Conservation (phyloP, 2,113 vertebrate genomes). For the Halcyon senegalensis region DNA sequence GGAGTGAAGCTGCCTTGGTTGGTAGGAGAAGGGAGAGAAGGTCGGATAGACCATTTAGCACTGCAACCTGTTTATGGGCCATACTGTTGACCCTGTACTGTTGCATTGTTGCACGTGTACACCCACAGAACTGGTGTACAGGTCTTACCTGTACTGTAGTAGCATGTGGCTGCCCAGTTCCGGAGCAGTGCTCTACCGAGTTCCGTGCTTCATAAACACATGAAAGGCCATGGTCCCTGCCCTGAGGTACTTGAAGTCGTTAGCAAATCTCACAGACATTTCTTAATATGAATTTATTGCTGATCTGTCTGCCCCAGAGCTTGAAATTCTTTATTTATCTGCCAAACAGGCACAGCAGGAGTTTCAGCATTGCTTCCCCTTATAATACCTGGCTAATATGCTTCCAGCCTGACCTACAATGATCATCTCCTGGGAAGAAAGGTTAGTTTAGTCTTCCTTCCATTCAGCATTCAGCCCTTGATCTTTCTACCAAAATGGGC, state of each 20-base stretch:
- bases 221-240: background rate
- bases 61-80: background rate
- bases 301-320: slow-evolving; percentile 66
- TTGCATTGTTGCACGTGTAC: background rate
- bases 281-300: slow-evolving; percentile 60
- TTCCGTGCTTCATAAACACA: background rate
- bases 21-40: background rate
- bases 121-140: background rate
- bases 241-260: slow-evolving; percentile 7
- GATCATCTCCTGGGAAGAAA: slow-evolving; percentile 56
- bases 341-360: slow-evolving; percentile 61
- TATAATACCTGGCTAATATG: background rate
- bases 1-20: background rate
- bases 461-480: slow-evolving; percentile 51
- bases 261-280: slow-evolving; percentile 63
- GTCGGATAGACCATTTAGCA: background rate
- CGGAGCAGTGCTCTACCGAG: background rate
- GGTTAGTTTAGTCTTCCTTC: slow-evolving; percentile 20
- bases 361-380: slow-evolving; percentile 59
- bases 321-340: slow-evolving; percentile 68
- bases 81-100: background rate
- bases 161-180: background rate
- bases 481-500: slow-evolving; percentile 47
- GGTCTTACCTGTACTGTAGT: background rate
- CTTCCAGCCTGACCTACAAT: slow-evolving; percentile 51